phyloP scores from a whole-genome alignment of 2,797 vertebrate species.

The Sternotherus odoratus region DNA sequence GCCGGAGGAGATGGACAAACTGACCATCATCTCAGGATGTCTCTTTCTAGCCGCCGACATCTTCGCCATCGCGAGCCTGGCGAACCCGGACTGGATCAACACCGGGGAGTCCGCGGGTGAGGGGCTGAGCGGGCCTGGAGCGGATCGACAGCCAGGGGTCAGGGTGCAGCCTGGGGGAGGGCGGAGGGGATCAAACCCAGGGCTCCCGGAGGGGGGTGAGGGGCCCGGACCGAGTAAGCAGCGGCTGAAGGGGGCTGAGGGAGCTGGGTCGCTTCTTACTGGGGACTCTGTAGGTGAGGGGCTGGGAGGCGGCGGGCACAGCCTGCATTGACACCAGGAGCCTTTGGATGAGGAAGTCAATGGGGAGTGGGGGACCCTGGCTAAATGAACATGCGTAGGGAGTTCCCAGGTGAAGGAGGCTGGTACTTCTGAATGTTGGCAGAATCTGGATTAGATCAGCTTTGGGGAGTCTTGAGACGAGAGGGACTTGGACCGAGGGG shows the following conservation, averaged over 20 bases:
- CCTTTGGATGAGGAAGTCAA: not conserved
- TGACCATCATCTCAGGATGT: slow-evolving; percentile 97
- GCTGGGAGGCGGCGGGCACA: not conserved
- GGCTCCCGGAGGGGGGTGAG: not conserved
- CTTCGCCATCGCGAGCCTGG: slow-evolving; percentile 96
- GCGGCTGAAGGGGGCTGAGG: not conserved
- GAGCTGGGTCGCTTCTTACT: too few species aligned
- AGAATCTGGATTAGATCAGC: not conserved
- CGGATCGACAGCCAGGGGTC: slow-evolving; percentile 19
- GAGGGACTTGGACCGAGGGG: not conserved
- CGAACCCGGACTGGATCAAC: slow-evolving; percentile 97
- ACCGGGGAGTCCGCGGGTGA: slow-evolving; percentile 92
- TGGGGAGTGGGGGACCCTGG: not conserved
- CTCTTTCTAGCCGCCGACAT: slow-evolving; percentile 96
- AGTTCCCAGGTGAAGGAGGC: not conserved
- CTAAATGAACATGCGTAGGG: not conserved
- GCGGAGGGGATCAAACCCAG: too few species aligned
- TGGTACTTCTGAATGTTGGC: not conserved
- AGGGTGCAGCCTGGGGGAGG: not conserved
- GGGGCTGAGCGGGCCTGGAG: not conserved
- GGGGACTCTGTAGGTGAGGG: not conserved
- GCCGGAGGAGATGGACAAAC: slow-evolving; percentile 92
- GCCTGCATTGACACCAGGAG: not conserved
- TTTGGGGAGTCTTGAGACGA: not conserved
- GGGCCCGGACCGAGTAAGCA: not conserved